Conservation (phyloP, 2,113 vertebrate species). For the Centropus bengalensis region DNA sequence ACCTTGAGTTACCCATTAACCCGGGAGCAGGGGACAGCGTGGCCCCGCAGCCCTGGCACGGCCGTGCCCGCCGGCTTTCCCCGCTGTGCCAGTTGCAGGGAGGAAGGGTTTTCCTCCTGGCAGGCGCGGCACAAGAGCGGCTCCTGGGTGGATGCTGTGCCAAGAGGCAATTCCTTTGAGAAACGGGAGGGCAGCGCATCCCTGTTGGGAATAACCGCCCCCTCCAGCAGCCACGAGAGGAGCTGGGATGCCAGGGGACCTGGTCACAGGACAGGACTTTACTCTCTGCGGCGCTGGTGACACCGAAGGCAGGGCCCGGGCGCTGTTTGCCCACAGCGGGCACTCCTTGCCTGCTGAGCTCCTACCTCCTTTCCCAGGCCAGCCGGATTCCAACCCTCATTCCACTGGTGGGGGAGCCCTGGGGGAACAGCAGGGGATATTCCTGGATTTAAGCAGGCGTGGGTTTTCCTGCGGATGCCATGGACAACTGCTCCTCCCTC, state of each 20-base stretch:
- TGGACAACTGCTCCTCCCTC: background rate
- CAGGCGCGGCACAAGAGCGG: accelerated
- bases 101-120: background rate
- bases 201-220: background rate
- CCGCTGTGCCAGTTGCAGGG: accelerated
- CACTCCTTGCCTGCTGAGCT: background rate
- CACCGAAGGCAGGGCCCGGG: background rate
- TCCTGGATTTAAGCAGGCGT: background rate
- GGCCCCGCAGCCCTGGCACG: background rate
- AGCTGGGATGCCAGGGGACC: background rate
- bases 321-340: background rate
- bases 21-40: background rate
- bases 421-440: no score
- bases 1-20: conserved; percentile 56
- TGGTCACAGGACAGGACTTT: background rate
- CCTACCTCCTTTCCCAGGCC: background rate
- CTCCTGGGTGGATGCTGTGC: background rate
- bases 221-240: background rate
- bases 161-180: accelerated
- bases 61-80: background rate
- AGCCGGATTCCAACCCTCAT: background rate
- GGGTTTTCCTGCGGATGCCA: background rate
- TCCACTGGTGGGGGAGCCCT: background rate
- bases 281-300: accelerated
- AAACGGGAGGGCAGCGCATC: accelerated